Conservation (phyloP, 2,888 invertebrate genomes). For the Nasonovia ribisnigri region DNA sequence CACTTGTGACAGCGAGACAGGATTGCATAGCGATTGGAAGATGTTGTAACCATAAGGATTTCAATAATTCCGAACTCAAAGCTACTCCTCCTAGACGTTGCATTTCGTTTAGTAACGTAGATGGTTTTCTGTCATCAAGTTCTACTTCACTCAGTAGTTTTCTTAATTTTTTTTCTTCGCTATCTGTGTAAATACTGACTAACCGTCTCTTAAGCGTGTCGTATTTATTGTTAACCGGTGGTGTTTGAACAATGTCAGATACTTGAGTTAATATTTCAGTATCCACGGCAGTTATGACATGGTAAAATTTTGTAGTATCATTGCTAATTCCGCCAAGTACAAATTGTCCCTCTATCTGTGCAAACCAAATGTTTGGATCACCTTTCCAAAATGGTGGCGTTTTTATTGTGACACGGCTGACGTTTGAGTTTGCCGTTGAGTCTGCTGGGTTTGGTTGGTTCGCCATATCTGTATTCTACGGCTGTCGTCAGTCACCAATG, state of each 20-base stretch:
- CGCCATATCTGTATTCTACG: too few species aligned
- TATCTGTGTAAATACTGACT: not conserved
- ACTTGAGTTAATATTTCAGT: not conserved
- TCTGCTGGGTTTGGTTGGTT: not conserved
- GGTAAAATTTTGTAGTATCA: not conserved
- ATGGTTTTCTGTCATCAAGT: slow-evolving; percentile 2
- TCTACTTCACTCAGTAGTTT: not conserved
- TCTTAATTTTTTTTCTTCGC: not conserved
- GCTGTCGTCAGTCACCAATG: too few species aligned
- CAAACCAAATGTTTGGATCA: not conserved
- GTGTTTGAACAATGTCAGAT: not conserved
- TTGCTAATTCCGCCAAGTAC: not conserved
- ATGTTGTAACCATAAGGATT: not conserved
- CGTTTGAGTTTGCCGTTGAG: not conserved
- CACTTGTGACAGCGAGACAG: not conserved
- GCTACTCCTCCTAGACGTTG: not conserved
- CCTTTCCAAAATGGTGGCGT: slow-evolving; percentile 3
- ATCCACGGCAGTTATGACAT: not conserved
- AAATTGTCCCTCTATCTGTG: not conserved
- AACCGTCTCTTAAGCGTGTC: not conserved
- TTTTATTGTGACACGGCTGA: not conserved
- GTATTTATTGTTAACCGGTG: not conserved
- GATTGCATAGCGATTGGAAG: not conserved
- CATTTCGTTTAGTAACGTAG: not conserved
- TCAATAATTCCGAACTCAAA: not conserved